Base-by-base conservation (phyloP, 2,113 vertebrate genomes). In the Bujurquina vittata region DNA sequence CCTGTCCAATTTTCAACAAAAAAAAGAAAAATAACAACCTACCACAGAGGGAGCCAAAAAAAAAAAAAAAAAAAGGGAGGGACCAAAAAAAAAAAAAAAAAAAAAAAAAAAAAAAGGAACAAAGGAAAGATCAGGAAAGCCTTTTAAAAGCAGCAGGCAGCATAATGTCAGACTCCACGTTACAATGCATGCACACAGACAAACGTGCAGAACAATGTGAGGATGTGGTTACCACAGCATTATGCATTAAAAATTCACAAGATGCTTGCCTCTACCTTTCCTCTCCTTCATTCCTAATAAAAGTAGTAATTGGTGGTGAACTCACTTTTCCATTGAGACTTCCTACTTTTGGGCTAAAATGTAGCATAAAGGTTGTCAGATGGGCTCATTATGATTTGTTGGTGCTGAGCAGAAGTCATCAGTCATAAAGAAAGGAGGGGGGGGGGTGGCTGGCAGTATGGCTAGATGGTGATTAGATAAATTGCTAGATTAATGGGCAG, bases 11-110 rank as follows among this genome's bases (percentile, higher is more conserved):
- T 95, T 92, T 88, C 85, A 85, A 88, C 85, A 84, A 94, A 89
- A 95, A 96, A 95, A 95, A 95, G 95, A 94, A 93, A 95, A 93
- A 93, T 90, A 95, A 95, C 91, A 95, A 85, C 77, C 72, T 40
- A 88, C 89, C 88, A 86, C 87, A n/a, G 77, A 86, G 91, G 89
- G 91, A 78, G 89, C 89, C 87, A 92, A 78, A 72, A 84, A 61
- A 56, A 31, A 73, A 84, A 63, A 83, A 79, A 72, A 49, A 87
- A 77, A 18, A 73, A 59, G 86, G 40, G 73, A 77, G 78, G 74
- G 81, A 85, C 60, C 35, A 40, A 58, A 79, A 43, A 40, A 49
- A 74, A 43, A 15, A 1, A 0, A 7, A 4, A 5, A 46, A 46
- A 14, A 17, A 46, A 1, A n/a, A 9, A 2, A 15, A 2, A 23